Conservation (phyloP, 2,113 vertebrate species). For the Triplophysa tibetana region DNA sequence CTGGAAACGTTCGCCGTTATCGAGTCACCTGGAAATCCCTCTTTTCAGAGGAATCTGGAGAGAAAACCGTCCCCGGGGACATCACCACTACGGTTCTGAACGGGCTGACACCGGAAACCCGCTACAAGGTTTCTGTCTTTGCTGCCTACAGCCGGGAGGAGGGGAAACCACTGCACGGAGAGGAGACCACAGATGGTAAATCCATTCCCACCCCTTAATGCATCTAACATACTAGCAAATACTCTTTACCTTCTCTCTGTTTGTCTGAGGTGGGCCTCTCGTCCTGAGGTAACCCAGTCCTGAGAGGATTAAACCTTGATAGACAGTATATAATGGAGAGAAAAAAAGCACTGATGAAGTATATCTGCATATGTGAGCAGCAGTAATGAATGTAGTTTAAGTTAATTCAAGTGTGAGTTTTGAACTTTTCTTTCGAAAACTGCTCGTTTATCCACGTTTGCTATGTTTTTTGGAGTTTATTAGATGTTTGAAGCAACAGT, state of each 20-base stretch:
- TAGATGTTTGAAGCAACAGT: neutral
- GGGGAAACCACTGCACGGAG: conserved; percentile 85
- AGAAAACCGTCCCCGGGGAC: conserved; percentile 82
- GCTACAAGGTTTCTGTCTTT: conserved; percentile 88
- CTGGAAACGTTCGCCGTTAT: conserved; percentile 86
- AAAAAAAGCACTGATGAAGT: neutral
- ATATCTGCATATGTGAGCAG: neutral
- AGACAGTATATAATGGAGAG: conserved; percentile 15
- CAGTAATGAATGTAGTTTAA: neutral
- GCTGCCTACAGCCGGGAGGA: conserved; percentile 86
- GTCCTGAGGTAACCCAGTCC: conserved; percentile 41
- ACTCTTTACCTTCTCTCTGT: neutral
- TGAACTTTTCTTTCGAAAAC: neutral
- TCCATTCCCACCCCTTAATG: conserved; percentile 51
- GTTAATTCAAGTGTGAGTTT: neutral
- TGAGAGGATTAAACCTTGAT: conserved; percentile 20
- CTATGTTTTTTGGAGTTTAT: neutral
- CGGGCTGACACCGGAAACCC: conserved; percentile 90
- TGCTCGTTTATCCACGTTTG: neutral
- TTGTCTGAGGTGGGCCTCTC: conserved; percentile 36
- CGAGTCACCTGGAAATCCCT: conserved; percentile 89
- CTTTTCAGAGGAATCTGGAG: conserved; percentile 84
- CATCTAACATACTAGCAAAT: conserved; percentile 26
- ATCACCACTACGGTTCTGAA: conserved; percentile 81
- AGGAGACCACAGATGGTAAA: conserved; percentile 92